These are phyloP conservation scores for Tachina fera DNA, from an alignment of 2,888 invertebrate species.

Conservation along the genomic window DNA sequence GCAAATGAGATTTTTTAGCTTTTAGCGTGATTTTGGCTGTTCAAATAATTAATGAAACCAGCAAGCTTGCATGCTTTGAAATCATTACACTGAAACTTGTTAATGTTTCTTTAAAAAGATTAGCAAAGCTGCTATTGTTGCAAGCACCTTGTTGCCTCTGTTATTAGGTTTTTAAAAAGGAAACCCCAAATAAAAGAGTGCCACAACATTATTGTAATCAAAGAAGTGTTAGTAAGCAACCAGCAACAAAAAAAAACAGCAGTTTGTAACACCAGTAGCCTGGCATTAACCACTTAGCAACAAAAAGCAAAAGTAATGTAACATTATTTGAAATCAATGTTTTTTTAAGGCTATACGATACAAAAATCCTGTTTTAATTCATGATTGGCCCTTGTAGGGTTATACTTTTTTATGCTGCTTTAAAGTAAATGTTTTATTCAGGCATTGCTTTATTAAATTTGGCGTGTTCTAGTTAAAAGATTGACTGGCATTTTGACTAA, in stretches of 20 bases:
- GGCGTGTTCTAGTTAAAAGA: conserved; percentile 68
- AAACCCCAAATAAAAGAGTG: neutral
- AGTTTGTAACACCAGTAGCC: neutral
- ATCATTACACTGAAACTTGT: conserved; percentile 79
- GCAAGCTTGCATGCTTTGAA: conserved; percentile 77
- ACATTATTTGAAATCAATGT: neutral
- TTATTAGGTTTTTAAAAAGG: neutral
- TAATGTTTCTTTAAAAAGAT: conserved; percentile 82
- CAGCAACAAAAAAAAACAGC: neutral
- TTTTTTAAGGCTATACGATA: no score
- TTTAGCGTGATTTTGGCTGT: conserved; percentile 20
- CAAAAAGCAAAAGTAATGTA: neutral
- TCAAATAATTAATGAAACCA: conserved; percentile 36
- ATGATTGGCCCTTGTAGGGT: neutral
- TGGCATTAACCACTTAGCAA: neutral
- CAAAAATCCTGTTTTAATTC: no score
- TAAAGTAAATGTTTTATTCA: conserved; percentile 22
- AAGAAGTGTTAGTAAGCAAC: neutral
- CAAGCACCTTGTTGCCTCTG: conserved; percentile 27
- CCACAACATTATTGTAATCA: neutral
- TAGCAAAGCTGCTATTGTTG: conserved; percentile 72
- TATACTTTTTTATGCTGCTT: conserved; percentile 4
- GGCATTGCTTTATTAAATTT: conserved; percentile 60
- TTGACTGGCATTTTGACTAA: conserved; percentile 69
- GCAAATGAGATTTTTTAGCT: conserved; percentile 30